phyloP scores from a whole-genome alignment of 1,140 invertebrate genomes.

The Papilio dardanus region DNA sequence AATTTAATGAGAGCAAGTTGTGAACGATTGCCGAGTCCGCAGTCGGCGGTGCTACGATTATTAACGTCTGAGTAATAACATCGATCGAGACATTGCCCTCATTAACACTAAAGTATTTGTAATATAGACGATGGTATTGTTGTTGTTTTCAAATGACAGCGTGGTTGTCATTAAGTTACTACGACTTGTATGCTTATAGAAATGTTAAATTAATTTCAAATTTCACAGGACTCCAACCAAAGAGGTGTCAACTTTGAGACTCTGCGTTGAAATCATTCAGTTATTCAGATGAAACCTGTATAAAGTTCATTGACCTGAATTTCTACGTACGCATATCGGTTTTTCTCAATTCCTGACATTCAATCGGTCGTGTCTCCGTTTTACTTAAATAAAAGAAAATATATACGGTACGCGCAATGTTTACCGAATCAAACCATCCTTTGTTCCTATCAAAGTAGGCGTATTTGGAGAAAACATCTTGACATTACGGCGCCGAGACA shows the following conservation, averaged over 20 bases:
- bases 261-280: not conserved
- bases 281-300: not conserved
- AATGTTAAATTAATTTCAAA: slow-evolving; percentile 21
- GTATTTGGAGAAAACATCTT: slow-evolving; percentile 15
- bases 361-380: slow-evolving; percentile 19
- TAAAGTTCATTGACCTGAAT: slow-evolving; percentile 8
- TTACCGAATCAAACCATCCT: slow-evolving; percentile 20
- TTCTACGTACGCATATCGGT: not conserved
- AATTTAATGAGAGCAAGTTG: slow-evolving; percentile 25
- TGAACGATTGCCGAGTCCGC: slow-evolving; percentile 14
- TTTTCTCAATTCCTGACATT: slow-evolving; percentile 17
- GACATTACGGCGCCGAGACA: not conserved
- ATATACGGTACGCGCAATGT: slow-evolving; percentile 17
- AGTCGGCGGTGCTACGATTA: not conserved
- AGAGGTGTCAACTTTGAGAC: slow-evolving; percentile 4
- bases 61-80: slow-evolving; percentile 17
- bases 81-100: slow-evolving; percentile 4
- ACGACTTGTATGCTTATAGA: not conserved
- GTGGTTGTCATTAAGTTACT: not conserved
- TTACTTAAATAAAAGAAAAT: slow-evolving; percentile 32
- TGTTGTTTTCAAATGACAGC: not conserved
- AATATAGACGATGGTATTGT: not conserved
- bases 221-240: not conserved
- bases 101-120: not conserved
- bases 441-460: slow-evolving; percentile 25